Percentiles rank a stretch among this genome's conserved stretches.
phyloP scores from a whole-genome alignment of 1,140 invertebrate genomes.

The Phymastichus coffea region DNA sequence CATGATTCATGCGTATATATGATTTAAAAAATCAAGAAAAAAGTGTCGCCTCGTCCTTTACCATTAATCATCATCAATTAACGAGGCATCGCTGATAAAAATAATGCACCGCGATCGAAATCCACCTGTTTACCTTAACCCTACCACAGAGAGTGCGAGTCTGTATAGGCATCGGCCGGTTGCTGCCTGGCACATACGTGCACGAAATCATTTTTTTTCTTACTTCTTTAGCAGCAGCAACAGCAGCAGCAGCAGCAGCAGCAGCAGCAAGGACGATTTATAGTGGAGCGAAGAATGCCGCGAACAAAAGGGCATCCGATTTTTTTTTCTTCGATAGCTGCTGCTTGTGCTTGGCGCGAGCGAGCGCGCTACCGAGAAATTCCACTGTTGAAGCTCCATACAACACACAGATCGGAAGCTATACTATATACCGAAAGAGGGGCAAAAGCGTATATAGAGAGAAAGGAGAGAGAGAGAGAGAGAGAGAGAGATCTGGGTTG shows the following conservation, averaged over 20 bases:
- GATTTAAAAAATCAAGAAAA: too few species aligned
- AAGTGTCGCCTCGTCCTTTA: too few species aligned
- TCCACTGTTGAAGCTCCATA: constrained; percentile 1
- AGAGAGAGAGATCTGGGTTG: constrained; percentile 24
- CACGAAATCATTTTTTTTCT: constrained; percentile 17
- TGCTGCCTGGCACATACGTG: background rate
- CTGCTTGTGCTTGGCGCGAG: background rate
- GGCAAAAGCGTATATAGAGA: constrained; percentile 12
- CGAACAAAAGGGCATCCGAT: constrained; percentile 29
- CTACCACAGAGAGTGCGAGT: background rate
- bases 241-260: background rate
- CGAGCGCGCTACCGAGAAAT: constrained; percentile 24
- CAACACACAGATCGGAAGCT: constrained; percentile 24
- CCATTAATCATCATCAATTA: background rate
- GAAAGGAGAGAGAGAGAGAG: background rate
- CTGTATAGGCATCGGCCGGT: background rate
- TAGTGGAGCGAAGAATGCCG: constrained; percentile 28
- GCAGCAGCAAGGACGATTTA: constrained; percentile 23
- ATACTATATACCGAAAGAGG: constrained; percentile 28
- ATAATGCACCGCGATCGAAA: background rate
- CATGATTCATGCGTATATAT: too few species aligned
- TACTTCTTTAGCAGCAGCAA: background rate
- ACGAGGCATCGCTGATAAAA: background rate
- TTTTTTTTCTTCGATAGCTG: constrained; percentile 31
- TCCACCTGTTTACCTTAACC: background rate